Conservation (phyloP, 2,797 vertebrate species). For the Tamandua tetradactyla region DNA sequence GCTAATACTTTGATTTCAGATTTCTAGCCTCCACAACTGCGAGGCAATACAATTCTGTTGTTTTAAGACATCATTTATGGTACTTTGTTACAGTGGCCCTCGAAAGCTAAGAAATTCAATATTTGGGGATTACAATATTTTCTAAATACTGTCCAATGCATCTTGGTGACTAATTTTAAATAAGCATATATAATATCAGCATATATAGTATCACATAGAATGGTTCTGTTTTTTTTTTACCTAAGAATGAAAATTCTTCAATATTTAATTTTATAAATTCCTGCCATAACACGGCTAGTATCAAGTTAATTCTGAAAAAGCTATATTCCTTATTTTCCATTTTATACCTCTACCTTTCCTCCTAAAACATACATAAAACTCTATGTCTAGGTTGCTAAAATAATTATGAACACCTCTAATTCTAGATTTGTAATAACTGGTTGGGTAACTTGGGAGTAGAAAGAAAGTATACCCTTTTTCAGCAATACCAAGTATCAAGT, state of each 20-base stretch:
- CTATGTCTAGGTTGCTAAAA: not conserved
- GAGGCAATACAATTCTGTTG: too few relatives aligned
- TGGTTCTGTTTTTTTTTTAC: not conserved
- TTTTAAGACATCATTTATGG: too few relatives aligned
- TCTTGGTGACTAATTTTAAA: not conserved
- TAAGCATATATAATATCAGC: not conserved
- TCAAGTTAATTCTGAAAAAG: not conserved
- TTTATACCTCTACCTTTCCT: not conserved
- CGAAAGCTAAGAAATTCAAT: too few relatives aligned
- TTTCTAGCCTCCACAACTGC: too few relatives aligned
- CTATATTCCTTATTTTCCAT: not conserved
- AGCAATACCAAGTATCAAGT: not conserved
- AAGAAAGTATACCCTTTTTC: not conserved
- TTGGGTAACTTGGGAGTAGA: not conserved
- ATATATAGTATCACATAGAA: not conserved
- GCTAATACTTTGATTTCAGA: too few relatives aligned
- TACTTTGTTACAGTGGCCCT: too few relatives aligned
- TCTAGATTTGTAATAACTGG: not conserved
- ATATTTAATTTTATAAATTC: not conserved
- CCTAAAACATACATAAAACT: not conserved
- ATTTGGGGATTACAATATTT: not conserved
- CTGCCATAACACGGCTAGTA: not conserved
- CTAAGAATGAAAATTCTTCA: not conserved
- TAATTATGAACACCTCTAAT: not conserved
- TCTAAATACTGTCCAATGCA: not conserved